Percentiles rank a stretch among this genome's conserved stretches.
These are phyloP conservation scores for Calonectris borealis DNA, from an alignment of 2,113 vertebrate species.

Conservation along the genomic window DNA sequence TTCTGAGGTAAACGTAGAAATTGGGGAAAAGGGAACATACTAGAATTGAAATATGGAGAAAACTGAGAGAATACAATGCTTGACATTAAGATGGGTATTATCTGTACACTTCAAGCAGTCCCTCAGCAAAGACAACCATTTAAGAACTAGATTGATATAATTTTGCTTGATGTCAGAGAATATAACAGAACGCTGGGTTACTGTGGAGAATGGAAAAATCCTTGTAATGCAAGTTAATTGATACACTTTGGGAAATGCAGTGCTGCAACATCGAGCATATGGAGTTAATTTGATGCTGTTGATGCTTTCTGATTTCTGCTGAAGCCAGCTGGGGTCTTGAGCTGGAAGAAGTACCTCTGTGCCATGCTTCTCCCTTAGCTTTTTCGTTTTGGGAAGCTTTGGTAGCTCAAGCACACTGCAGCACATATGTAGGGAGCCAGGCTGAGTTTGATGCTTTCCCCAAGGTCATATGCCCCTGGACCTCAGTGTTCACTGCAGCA, in stretches of 20 bases:
- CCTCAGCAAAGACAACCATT: not conserved
- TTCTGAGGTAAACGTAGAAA: not conserved
- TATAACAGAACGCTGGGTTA: not conserved
- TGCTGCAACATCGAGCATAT: not conserved
- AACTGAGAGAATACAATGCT: not conserved
- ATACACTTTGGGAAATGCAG: not conserved
- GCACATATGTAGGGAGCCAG: fast-evolving
- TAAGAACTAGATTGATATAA: not conserved
- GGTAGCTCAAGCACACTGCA: not conserved
- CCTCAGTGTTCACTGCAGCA: not conserved
- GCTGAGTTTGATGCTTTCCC: not conserved
- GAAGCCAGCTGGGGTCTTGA: not conserved
- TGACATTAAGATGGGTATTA: not conserved
- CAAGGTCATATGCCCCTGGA: not conserved
- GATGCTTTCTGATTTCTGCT: not conserved
- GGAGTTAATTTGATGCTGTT: not conserved
- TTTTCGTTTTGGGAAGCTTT: not conserved
- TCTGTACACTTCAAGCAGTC: not conserved
- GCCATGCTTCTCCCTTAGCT: not conserved
- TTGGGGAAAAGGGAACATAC: not conserved
- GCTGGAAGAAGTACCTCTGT: not conserved
- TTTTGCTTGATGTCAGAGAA: not conserved
- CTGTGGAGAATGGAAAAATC: not conserved
- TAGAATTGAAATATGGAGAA: not conserved
- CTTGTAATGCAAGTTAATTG: not conserved